Evolutionary conservation across 2,888 invertebrate species (phyloP).

Genomic region (Ochropacha duplaris): DNA sequence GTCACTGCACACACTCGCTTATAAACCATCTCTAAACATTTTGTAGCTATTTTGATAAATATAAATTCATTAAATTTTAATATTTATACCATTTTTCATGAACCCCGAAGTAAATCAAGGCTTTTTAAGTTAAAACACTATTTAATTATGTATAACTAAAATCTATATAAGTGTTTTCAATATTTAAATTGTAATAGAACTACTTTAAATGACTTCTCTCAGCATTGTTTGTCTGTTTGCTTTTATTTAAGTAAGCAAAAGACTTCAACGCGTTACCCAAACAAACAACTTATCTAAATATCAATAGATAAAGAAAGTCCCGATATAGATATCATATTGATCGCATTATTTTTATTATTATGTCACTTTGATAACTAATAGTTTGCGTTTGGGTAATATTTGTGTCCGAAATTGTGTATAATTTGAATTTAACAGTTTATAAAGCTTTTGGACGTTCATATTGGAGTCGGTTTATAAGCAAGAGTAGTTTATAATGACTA

Average conservation of each 20-base stretch:
- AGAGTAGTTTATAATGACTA: slow-evolving; percentile 51
- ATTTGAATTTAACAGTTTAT: slow-evolving; percentile 19
- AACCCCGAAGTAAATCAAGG: too few species aligned
- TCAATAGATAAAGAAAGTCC: slow-evolving; percentile 51
- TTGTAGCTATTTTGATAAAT: background rate
- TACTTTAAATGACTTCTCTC: too few species aligned
- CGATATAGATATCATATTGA: slow-evolving; percentile 66
- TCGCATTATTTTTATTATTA: slow-evolving; percentile 60
- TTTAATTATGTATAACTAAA: too few species aligned
- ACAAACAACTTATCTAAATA: slow-evolving; percentile 56
- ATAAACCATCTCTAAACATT: slow-evolving; percentile 49
- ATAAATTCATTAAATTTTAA: background rate
- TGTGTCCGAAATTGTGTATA: slow-evolving; percentile 3
- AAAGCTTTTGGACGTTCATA: slow-evolving; percentile 21
- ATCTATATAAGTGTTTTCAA: background rate
- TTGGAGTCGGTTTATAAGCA: slow-evolving; percentile 59
- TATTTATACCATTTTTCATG: too few species aligned
- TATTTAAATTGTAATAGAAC: background rate
- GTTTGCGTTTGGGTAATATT: slow-evolving; percentile 52
- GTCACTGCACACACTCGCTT: slow-evolving; percentile 40
- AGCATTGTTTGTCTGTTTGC: slow-evolving; percentile 26
- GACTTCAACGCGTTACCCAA: slow-evolving; percentile 73
- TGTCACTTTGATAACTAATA: slow-evolving; percentile 40
- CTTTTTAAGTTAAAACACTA: too few species aligned
- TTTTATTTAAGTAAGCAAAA: slow-evolving; percentile 51